Percentiles rank a stretch among this genome's conserved stretches.
Evolutionary conservation across 2,797 vertebrate genomes (phyloP).

Genomic region (Fringilla coelebs): DNA sequence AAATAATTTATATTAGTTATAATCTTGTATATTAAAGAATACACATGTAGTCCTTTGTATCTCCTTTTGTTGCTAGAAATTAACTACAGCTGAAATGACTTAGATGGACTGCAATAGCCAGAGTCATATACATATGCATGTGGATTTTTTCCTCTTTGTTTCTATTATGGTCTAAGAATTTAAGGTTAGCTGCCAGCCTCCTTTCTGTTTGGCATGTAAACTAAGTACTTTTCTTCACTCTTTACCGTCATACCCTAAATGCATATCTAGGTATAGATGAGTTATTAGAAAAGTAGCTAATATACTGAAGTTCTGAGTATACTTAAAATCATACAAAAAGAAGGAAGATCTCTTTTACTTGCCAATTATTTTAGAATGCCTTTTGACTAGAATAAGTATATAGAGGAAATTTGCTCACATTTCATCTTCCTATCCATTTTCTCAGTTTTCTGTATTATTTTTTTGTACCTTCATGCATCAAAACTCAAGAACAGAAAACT

Average conservation of each 20-base stretch:
- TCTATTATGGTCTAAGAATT: background rate
- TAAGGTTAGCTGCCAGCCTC: background rate
- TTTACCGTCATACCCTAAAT: background rate
- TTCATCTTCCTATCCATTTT: background rate
- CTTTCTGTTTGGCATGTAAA: background rate
- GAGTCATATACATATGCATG: fast-evolving
- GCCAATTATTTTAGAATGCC: background rate
- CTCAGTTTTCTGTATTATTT: background rate
- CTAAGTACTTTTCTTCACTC: background rate
- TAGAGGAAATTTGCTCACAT: background rate
- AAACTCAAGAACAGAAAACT: background rate
- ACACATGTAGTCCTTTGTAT: conserved; percentile 57
- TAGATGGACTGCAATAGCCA: background rate
- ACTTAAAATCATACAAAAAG: background rate
- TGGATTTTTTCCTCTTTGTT: background rate
- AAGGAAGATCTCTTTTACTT: background rate
- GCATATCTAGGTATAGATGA: background rate
- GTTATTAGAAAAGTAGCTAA: background rate
- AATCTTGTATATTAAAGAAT: conserved; percentile 63
- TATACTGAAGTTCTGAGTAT: background rate
- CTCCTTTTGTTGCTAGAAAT: conserved; percentile 49
- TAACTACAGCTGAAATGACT: conserved; percentile 39
- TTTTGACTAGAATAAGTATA: background rate
- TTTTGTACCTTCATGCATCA: background rate
- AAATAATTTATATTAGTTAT: conserved; percentile 65